Base-by-base conservation (phyloP, 2,888 invertebrate genomes). In the Drosophila maculinotata region DNA sequence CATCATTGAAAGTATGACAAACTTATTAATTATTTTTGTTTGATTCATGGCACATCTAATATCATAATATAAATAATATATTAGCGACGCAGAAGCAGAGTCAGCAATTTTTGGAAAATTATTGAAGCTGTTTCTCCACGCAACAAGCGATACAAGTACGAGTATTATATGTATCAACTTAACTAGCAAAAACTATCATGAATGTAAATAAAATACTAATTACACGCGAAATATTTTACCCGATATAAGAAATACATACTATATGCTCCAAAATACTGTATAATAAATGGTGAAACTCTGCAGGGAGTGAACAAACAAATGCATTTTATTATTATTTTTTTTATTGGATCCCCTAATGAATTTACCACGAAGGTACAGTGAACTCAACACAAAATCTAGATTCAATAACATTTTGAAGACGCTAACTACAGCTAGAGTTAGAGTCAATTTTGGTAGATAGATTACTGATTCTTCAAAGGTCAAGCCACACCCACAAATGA, bases 1-100 rank as follows among this genome's bases (percentile, higher is more conserved):
- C 89, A 89, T 89, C 90, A 89, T 87, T 89, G 71, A 88, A 86
- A 81, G 47, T 69, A 54, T 47, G 41, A 56, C 25, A 44, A 17
- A 33, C 36, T 25, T 36, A 36, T 17, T 8, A 48, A 63, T 39
- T 70, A 10, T 7, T 12, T 53, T 63, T 47, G 33, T 57, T 59
- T 44, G 12, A 35, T 49, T 45, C 49, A 36, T 44, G 35, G 56
- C 62, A 53, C 12, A 47, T 47, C 4, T 38, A 39, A 44, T 48
- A 52, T 33, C 38, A 41, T 28, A 9, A 17, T 12, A 36, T 36
- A 58, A 66, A 51, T 42, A 44, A 53, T 64, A 33, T 39, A 17
- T 63, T 69, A 71, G 42, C 38, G 53, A 45, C 23, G 38, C 44
- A 44, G 17, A 49, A 30, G 52, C 53, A 60, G 44, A 57, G 41